phyloP scores from a whole-genome alignment of 2,113 vertebrate genomes.

The Colistium nudipinnis region DNA sequence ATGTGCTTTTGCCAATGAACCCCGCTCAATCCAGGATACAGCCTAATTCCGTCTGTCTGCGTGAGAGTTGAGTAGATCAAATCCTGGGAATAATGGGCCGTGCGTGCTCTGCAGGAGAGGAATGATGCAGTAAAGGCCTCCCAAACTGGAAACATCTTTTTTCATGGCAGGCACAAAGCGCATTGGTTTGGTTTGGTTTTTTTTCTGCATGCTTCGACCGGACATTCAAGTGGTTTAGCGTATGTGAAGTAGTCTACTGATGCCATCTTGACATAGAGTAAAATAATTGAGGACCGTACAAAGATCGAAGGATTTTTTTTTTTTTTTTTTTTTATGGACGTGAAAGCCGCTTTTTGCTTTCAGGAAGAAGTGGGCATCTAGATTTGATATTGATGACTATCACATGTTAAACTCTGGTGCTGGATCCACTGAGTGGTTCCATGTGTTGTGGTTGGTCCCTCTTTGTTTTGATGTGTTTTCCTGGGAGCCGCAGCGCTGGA shows the following conservation, averaged over 20 bases:
- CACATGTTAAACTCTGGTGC: constrained; percentile 30
- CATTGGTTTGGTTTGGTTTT: constrained; percentile 10
- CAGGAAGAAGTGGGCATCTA: neutral
- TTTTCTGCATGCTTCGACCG: neutral
- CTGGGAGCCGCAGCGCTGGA: constrained; percentile 13
- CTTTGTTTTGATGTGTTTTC: constrained; percentile 43
- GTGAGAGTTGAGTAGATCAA: constrained; percentile 33
- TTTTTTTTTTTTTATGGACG: constrained; percentile 2
- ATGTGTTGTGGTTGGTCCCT: constrained; percentile 41
- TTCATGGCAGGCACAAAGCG: constrained; percentile 20
- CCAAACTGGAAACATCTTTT: constrained; percentile 52
- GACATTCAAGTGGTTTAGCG: constrained; percentile 5
- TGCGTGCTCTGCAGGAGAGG: constrained; percentile 31
- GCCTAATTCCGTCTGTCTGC: constrained; percentile 40
- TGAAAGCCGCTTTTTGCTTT: constrained; percentile 6
- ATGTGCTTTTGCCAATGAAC: constrained; percentile 21
- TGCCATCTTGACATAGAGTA: constrained; percentile 7
- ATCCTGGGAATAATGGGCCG: constrained; percentile 22
- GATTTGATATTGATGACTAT: constrained; percentile 29
- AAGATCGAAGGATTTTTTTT: neutral
- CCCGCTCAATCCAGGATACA: constrained; percentile 21
- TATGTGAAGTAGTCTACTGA: constrained; percentile 18
- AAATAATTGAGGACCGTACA: neutral
- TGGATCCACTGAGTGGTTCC: constrained; percentile 31
- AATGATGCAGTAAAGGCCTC: constrained; percentile 34